A percentile compares a stretch with the other conserved stretches of the same genome.
Conservation (phyloP, 2,797 vertebrate species). For the Lepus townsendii region DNA sequence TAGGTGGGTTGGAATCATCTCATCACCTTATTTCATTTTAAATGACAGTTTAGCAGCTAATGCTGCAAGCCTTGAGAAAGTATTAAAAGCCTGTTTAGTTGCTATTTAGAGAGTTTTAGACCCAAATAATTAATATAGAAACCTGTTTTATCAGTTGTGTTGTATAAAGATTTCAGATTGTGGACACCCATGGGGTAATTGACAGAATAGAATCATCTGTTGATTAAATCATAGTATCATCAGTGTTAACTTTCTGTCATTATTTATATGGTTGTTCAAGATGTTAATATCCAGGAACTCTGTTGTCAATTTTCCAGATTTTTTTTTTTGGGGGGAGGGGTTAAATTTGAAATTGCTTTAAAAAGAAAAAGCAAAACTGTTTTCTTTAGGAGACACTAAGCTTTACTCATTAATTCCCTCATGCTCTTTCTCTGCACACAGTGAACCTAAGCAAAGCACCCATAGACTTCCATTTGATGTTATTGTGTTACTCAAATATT, state of each 20-base stretch:
- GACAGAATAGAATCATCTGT: background rate
- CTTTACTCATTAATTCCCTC: background rate
- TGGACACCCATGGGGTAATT: background rate
- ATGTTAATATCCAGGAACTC: background rate
- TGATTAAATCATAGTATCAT: background rate
- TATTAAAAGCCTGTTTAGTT: constrained; percentile 46
- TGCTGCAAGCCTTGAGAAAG: constrained; percentile 40
- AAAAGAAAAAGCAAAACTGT: background rate
- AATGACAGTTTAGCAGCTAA: constrained; percentile 29
- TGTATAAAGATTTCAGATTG: constrained; percentile 40
- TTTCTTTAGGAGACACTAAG: background rate
- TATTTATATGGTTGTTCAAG: background rate
- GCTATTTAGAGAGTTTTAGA: constrained; percentile 50
- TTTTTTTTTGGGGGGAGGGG: background rate
- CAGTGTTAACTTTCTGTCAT: background rate
- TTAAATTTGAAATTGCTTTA: background rate
- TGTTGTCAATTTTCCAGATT: background rate
- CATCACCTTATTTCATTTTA: constrained; percentile 53
- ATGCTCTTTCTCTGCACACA: background rate
- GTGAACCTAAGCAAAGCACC: background rate
- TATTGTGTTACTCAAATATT: constrained; percentile 21
- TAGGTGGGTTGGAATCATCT: background rate
- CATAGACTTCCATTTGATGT: background rate
- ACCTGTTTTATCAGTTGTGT: constrained; percentile 3
- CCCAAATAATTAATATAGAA: constrained; percentile 34